Evolutionary conservation across 2,888 invertebrate genomes (phyloP), one percentile per base, ranked within the genome.

Genomic region (Heterodera filipjevi): DNA sequence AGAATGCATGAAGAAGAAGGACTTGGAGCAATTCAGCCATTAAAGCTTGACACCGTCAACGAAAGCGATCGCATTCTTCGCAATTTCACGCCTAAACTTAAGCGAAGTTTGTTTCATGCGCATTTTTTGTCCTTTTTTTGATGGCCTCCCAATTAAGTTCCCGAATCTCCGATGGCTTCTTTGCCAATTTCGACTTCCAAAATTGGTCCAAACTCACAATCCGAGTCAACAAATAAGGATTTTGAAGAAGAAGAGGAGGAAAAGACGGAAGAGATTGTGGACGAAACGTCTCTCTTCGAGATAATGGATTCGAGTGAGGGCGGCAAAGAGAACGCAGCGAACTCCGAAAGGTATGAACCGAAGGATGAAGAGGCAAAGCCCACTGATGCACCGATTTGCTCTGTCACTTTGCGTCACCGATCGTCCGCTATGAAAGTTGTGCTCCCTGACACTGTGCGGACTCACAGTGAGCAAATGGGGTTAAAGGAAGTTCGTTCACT

Each of bases 121-220:
- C 16, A 73, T 39, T 6, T 32, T 73, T 73, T 73, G 16, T 73
- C 3, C 49, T 49, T 49, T 19, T 49, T 49, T 19, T 49, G 49
- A 14, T 16, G 5, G 44, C 53, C 22, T n/a, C n/a, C 10, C 5
- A 59, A 59, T 73, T 77, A 39, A 77, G 77, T 77, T 30, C 71
- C 72, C 30, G 77, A 77, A 64, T 77, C 77, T 32, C 77, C 77
- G 35, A 32, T 77, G 71, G 35, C 64, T 19, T 35, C 19, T 49
- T 33, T 59, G 53, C 14, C 64, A 33, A 68, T 30, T 53, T 19
- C 74, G 30, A 32, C 59, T 49, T 64, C 53, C 49, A 53, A 74
- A 64, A 27, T 59, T 59, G 74, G 74, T 19, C 32, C 53, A 44
- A 32, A 39, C 22, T 30, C 32, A n/a, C n/a, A 30, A 39, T 49